Conservation (phyloP, 2,113 vertebrate species). For the Spheniscus mendiculus region DNA sequence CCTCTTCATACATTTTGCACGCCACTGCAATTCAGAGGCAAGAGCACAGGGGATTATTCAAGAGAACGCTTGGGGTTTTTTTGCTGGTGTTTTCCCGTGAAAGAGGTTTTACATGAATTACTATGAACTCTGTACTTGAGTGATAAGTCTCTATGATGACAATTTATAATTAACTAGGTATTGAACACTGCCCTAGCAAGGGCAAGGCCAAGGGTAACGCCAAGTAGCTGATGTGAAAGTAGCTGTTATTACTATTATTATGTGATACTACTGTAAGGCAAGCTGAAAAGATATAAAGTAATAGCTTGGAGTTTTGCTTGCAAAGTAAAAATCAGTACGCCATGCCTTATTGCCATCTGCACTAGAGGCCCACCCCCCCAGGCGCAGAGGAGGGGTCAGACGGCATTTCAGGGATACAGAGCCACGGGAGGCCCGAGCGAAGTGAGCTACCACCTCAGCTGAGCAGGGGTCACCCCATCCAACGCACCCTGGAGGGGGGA, state of each 20-base stretch:
- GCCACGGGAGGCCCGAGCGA: neutral
- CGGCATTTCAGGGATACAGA: accelerated
- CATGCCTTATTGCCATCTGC: neutral
- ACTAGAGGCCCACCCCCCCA: neutral
- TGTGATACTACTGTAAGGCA: neutral
- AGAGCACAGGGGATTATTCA: neutral
- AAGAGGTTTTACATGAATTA: neutral
- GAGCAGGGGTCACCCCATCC: neutral
- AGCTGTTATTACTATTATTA: neutral
- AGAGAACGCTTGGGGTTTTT: neutral
- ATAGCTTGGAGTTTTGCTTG: neutral
- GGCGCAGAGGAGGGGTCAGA: neutral
- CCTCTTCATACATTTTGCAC: neutral
- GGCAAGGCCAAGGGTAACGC: neutral
- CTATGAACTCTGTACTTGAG: accelerated
- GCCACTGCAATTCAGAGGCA: neutral
- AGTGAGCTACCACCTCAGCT: neutral
- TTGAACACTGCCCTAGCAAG: neutral
- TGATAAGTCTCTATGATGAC: neutral
- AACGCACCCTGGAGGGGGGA: neutral
- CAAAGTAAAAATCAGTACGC: neutral
- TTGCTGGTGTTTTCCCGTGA: neutral
- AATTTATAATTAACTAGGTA: neutral
- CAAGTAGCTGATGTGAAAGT: neutral
- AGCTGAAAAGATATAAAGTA: neutral